Evolutionary conservation across 2,113 vertebrate species (phyloP).

Genomic region (Cyprichromis sp.): DNA sequence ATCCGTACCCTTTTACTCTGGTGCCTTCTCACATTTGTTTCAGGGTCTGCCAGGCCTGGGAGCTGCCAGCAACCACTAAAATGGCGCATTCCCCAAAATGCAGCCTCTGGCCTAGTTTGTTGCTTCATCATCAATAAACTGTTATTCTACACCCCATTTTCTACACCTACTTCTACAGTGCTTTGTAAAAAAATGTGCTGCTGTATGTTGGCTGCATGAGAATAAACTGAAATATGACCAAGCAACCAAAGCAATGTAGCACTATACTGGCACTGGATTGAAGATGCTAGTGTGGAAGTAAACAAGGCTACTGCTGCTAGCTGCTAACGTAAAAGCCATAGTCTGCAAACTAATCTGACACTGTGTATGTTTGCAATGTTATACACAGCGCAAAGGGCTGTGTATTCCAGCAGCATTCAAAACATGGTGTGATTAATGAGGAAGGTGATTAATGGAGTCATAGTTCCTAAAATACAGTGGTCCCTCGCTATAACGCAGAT

Average conservation of each 20-base stretch:
- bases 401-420: not conserved
- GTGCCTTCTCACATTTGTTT: not conserved
- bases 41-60: not conserved
- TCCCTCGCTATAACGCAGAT: not conserved
- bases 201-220: not conserved
- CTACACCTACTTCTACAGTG: not conserved
- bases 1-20: not conserved
- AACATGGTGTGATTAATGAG: not conserved
- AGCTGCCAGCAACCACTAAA: not conserved
- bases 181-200: not conserved
- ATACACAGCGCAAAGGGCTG: not conserved
- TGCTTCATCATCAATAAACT: not conserved
- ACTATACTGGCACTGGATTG: not conserved
- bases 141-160: not conserved
- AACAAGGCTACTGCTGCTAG: not conserved
- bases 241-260: not conserved
- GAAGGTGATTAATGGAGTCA: not conserved
- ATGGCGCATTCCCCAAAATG: not conserved
- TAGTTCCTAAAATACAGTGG: not conserved
- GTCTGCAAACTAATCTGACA: not conserved
- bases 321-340: not conserved
- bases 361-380: not conserved
- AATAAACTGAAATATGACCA: not conserved
- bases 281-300: not conserved
- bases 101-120: not conserved